Conservation (phyloP, 2,888 invertebrate species). For the Phaonia tiefii region DNA sequence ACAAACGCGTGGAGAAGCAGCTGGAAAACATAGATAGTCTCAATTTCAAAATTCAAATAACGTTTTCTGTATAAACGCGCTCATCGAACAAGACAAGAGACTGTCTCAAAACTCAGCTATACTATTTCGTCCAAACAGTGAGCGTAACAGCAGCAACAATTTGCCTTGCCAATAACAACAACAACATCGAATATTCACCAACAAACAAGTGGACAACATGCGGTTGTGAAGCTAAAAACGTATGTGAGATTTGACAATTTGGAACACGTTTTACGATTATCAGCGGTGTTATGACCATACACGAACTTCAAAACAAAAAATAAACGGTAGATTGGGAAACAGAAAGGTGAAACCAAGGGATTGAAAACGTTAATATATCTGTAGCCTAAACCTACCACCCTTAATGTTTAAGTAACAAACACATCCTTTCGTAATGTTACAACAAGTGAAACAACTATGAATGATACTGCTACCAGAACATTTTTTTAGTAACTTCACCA, state of each 20-base stretch:
- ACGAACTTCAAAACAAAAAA: slow-evolving; percentile 25
- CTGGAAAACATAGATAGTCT: slow-evolving; percentile 1
- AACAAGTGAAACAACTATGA: slow-evolving; percentile 11
- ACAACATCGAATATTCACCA: slow-evolving; percentile 28
- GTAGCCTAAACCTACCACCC: too few species aligned
- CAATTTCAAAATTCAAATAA: slow-evolving; percentile 62
- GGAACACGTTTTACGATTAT: slow-evolving; percentile 52
- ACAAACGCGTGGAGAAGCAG: slow-evolving; percentile 32
- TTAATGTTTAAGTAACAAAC: too few species aligned
- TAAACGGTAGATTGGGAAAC: background rate
- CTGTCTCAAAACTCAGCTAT: background rate
- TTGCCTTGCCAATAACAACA: slow-evolving; percentile 29
- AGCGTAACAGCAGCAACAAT: slow-evolving; percentile 37
- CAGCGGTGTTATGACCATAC: background rate
- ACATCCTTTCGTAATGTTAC: background rate
- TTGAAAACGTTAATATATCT: too few species aligned
- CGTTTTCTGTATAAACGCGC: slow-evolving; percentile 37
- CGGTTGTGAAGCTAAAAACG: slow-evolving; percentile 43
- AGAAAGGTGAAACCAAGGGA: too few species aligned
- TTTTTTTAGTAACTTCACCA: background rate
- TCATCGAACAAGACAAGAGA: slow-evolving; percentile 30
- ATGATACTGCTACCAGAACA: too few species aligned
- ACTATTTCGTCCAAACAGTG: too few species aligned
- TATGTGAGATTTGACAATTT: slow-evolving; percentile 56
- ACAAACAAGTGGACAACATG: slow-evolving; percentile 53